Conservation (phyloP, 2,888 invertebrate species). For the Iphiclides podalirius region DNA sequence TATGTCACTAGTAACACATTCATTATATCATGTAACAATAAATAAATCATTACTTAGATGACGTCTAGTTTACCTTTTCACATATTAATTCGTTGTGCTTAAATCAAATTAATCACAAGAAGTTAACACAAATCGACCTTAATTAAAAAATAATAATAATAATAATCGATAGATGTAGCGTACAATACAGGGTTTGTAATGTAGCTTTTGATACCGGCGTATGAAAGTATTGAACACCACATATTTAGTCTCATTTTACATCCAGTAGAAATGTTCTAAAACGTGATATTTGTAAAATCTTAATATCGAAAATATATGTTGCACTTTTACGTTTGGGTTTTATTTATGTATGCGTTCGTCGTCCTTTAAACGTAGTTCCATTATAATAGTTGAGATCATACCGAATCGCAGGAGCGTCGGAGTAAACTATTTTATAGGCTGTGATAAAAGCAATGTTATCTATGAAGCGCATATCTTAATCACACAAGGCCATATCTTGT, state of each 20-base stretch:
- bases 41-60: conserved; percentile 14
- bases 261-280: conserved; percentile 34
- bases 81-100: conserved; percentile 27
- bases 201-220: conserved; percentile 11
- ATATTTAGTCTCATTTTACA: conserved; percentile 7
- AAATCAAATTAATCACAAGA: conserved; percentile 32
- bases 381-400: conserved; percentile 15
- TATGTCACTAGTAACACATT: conserved; percentile 16
- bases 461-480: conserved; percentile 44
- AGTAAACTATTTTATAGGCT: conserved; percentile 30
- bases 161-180: conserved; percentile 9
- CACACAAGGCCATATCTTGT: conserved; percentile 47
- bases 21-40: conserved; percentile 25
- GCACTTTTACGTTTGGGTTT: conserved; percentile 71
- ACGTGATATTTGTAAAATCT: conserved; percentile 74
- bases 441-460: conserved; percentile 36
- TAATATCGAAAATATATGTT: conserved; percentile 76
- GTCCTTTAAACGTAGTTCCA: conserved; percentile 15
- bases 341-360: conserved; percentile 54
- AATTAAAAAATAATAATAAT: conserved; percentile 1
- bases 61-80: conserved; percentile 20
- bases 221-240: background rate
- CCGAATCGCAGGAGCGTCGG: conserved; percentile 33
- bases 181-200: conserved; percentile 17
- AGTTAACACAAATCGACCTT: conserved; percentile 10